These are phyloP conservation scores for Agonopterix arenella DNA, from an alignment of 2,888 invertebrate species.

Conservation along the genomic window DNA sequence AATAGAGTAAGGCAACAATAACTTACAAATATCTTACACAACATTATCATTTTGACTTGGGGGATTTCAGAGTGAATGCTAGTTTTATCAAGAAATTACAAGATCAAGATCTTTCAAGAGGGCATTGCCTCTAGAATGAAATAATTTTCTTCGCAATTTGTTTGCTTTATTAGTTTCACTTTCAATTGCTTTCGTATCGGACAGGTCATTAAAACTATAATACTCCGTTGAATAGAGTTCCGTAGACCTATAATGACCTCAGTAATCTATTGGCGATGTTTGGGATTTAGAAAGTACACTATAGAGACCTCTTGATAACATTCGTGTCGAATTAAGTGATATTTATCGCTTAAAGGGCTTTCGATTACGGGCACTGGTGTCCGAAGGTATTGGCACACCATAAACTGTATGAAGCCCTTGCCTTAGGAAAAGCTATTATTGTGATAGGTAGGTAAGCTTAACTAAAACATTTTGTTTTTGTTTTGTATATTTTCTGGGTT, in stretches of 20 bases:
- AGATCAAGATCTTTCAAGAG: constrained; percentile 14
- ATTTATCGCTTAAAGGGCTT: constrained; percentile 19
- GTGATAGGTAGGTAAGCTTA: too few relatives aligned
- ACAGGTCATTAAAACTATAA: constrained; percentile 31
- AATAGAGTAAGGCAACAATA: constrained; percentile 1
- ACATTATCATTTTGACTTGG: too few relatives aligned
- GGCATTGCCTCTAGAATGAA: constrained; percentile 27
- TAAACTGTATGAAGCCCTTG: too few relatives aligned
- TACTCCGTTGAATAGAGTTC: constrained; percentile 27
- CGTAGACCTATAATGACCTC: constrained; percentile 13
- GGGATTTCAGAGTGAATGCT: too few relatives aligned
- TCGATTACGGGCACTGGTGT: constrained; percentile 7
- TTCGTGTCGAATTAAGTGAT: constrained; percentile 15
- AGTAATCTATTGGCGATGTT: constrained; percentile 14
- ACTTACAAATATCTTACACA: not conserved
- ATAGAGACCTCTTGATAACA: constrained; percentile 12
- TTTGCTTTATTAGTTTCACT: constrained; percentile 62
- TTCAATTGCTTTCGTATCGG: constrained; percentile 39
- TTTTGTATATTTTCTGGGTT: too few relatives aligned
- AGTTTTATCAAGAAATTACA: too few relatives aligned
- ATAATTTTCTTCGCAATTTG: constrained; percentile 31
- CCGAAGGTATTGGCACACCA: too few relatives aligned
- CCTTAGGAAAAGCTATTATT: too few relatives aligned
- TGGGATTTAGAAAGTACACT: constrained; percentile 18
- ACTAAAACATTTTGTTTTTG: too few relatives aligned